Conservation (phyloP, 2,113 vertebrate species). For the Peucedramus taeniatus region DNA sequence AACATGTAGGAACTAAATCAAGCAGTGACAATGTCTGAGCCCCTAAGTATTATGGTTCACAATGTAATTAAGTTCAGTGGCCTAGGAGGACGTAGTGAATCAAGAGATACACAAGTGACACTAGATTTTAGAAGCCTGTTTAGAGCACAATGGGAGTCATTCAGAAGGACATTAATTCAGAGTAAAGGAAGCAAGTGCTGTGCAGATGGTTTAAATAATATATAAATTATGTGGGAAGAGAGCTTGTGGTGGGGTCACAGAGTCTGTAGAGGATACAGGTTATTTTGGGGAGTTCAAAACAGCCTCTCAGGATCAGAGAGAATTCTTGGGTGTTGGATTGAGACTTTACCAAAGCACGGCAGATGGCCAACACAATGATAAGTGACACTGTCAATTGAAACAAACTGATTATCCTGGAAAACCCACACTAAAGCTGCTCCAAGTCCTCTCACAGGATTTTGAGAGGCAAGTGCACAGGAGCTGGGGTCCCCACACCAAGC, state of each 20-base stretch:
- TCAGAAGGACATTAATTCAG: not conserved
- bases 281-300: not conserved
- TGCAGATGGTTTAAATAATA: slow-evolving; percentile 5
- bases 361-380: not conserved
- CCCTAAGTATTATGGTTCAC: slow-evolving; percentile 17
- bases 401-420: not conserved
- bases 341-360: not conserved
- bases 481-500: not conserved
- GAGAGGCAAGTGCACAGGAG: not conserved
- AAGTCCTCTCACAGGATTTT: not conserved
- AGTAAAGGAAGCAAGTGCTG: not conserved
- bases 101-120: not conserved
- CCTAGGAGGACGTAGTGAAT: not conserved
- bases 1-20: not conserved
- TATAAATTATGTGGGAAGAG: not conserved
- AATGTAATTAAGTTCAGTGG: not conserved
- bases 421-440: not conserved
- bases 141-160: not conserved
- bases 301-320: not conserved
- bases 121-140: not conserved
- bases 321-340: not conserved
- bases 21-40: not conserved
- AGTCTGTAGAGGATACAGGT: not conserved
- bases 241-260: not conserved
- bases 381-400: not conserved